phyloP scores from a whole-genome alignment of 2,113 vertebrate genomes.

The Gymnobelideus leadbeateri region DNA sequence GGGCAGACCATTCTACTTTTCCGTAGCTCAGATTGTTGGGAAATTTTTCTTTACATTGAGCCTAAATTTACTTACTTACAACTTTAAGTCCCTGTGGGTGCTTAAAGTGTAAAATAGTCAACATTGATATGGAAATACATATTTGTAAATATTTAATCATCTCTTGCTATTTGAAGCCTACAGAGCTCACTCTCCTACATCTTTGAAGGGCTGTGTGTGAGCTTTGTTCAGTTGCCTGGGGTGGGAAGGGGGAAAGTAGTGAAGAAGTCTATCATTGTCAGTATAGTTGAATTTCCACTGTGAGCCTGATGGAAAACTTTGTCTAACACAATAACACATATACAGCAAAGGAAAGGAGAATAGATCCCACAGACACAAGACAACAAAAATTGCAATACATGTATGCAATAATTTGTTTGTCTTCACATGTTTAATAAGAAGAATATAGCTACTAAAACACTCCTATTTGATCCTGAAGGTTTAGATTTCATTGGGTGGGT shows the following conservation, averaged over 20 bases:
- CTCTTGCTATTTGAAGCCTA: conserved; percentile 28
- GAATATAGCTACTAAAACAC: not conserved
- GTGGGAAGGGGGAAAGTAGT: not conserved
- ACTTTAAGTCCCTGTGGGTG: not conserved
- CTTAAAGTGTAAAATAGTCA: not conserved
- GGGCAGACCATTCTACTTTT: not conserved
- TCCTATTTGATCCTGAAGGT: not conserved
- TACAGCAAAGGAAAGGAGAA: not conserved
- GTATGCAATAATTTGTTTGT: not conserved
- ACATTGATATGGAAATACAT: not conserved
- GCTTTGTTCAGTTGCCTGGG: not conserved
- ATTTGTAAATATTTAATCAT: not conserved
- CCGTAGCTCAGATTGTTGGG: not conserved
- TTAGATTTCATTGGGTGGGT: not conserved
- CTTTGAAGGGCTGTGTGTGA: not conserved
- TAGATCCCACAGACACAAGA: not conserved
- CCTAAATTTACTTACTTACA: not conserved
- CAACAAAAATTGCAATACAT: not conserved
- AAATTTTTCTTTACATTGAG: not conserved
- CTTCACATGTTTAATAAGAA: not conserved
- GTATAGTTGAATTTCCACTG: not conserved
- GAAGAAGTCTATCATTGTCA: not conserved
- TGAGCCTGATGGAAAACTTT: not conserved
- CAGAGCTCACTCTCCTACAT: not conserved
- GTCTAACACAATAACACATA: not conserved